Evolutionary conservation across 2,888 invertebrate genomes (phyloP).

Genomic region (Sthenelais limicola): DNA sequence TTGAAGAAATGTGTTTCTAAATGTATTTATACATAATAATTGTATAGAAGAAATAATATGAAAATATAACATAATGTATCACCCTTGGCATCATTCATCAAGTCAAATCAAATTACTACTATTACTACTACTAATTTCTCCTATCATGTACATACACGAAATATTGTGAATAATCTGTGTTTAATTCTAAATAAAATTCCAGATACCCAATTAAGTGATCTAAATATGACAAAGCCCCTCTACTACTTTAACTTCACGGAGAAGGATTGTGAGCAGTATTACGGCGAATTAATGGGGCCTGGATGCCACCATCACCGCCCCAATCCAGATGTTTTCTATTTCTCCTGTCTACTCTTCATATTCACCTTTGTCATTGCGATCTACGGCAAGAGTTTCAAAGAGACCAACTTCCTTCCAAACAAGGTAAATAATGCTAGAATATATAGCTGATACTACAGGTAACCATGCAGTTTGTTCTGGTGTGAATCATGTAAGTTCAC

Average conservation of each 20-base stretch:
- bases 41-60: too few species aligned
- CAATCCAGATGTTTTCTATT: slow-evolving; percentile 86
- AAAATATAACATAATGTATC: too few species aligned
- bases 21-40: too few species aligned
- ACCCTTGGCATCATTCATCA: not conserved
- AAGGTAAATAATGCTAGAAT: too few species aligned
- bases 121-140: not conserved
- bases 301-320: not conserved
- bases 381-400: slow-evolving; percentile 92
- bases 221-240: too few species aligned
- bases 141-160: not conserved
- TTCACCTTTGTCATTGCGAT: slow-evolving; percentile 93
- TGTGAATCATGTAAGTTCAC: too few species aligned
- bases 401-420: slow-evolving; percentile 91
- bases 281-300: slow-evolving; percentile 10
- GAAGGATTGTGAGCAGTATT: not conserved
- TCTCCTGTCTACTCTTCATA: slow-evolving; percentile 92
- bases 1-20: too few species aligned
- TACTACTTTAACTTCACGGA: not conserved
- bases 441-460: too few species aligned
- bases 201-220: not conserved
- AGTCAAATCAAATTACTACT: not conserved
- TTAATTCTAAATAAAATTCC: not conserved
- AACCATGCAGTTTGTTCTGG: too few species aligned
- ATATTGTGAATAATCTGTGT: not conserved